Evolutionary conservation across 2,113 vertebrate species (phyloP).

Genomic region (Melanotaenia duboulayi): DNA sequence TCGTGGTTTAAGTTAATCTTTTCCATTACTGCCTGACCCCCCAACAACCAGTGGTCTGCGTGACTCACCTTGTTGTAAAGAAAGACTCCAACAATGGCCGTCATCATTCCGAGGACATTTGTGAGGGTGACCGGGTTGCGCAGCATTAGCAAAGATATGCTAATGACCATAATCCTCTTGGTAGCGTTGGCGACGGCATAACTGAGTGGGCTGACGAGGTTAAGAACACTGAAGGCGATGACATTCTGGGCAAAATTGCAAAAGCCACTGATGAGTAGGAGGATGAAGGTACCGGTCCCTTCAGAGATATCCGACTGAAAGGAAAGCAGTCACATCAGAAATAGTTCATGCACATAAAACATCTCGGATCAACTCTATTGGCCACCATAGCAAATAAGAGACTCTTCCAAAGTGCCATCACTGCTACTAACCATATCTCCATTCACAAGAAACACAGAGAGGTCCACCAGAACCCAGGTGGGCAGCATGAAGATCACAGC

Average conservation of each 20-base stretch:
- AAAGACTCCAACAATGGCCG: conserved; percentile 95
- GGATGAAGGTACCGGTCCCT: conserved; percentile 90
- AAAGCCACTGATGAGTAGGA: conserved; percentile 94
- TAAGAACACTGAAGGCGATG: conserved; percentile 97
- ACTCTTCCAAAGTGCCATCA: too few relatives aligned
- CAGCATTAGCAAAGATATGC: conserved; percentile 94
- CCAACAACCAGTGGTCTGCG: neutral
- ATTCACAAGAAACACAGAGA: conserved; percentile 93
- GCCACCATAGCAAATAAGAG: too few relatives aligned
- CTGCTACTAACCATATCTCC: conserved; percentile 89
- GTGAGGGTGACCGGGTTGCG: conserved; percentile 92
- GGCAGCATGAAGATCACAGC: conserved; percentile 98
- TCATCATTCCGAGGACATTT: conserved; percentile 96
- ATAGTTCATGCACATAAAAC: neutral
- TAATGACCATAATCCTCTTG: conserved; percentile 98
- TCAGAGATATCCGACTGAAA: conserved; percentile 84
- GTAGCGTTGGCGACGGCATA: conserved; percentile 98
- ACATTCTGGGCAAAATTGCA: conserved; percentile 99
- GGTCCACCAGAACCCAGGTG: conserved; percentile 95
- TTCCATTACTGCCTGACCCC: neutral
- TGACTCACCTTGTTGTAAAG: conserved; percentile 94
- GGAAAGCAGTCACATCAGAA: neutral
- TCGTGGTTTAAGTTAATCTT: neutral
- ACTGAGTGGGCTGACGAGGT: conserved; percentile 94
- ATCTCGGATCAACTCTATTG: neutral